These are phyloP conservation scores for Oligia fasciuncula DNA, from an alignment of 2,888 invertebrate species.

Conservation along the genomic window DNA sequence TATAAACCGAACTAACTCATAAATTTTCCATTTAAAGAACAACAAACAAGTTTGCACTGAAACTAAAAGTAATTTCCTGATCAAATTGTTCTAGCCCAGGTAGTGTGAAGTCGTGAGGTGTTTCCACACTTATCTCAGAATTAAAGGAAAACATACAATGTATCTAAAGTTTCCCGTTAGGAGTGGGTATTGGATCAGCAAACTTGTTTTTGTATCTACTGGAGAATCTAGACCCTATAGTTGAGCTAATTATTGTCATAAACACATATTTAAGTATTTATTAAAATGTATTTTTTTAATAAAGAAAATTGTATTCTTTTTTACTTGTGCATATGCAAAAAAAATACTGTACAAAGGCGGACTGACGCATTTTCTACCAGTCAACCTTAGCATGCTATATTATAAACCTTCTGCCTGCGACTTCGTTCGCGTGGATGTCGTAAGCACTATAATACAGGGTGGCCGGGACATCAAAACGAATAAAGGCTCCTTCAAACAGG, in stretches of 20 bases:
- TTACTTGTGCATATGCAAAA: no score
- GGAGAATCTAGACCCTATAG: background rate
- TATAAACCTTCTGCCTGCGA: no score
- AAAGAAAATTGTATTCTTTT: no score
- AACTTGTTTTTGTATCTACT: slow-evolving; percentile 16
- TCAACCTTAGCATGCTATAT: no score
- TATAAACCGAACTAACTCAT: slow-evolving; percentile 28
- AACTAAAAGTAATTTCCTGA: slow-evolving; percentile 59
- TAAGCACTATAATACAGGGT: no score
- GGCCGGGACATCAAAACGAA: no score
- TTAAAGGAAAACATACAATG: slow-evolving; percentile 50
- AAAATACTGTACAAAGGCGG: no score
- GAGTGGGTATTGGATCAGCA: background rate
- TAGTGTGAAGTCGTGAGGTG: slow-evolving; percentile 35
- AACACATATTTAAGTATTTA: no score
- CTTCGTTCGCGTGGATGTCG: no score
- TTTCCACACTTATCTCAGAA: slow-evolving; percentile 45
- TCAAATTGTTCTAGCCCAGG: slow-evolving; percentile 51
- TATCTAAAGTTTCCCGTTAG: slow-evolving; percentile 30
- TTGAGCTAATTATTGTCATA: background rate
- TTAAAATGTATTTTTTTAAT: no score
- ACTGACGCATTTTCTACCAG: no score
- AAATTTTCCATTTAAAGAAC: slow-evolving; percentile 48
- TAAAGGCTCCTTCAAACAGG: no score
- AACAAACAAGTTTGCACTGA: slow-evolving; percentile 40